These are phyloP conservation scores for Sycophila sp. DNA, from an alignment of 1,140 invertebrate species.

Conservation along the genomic window DNA sequence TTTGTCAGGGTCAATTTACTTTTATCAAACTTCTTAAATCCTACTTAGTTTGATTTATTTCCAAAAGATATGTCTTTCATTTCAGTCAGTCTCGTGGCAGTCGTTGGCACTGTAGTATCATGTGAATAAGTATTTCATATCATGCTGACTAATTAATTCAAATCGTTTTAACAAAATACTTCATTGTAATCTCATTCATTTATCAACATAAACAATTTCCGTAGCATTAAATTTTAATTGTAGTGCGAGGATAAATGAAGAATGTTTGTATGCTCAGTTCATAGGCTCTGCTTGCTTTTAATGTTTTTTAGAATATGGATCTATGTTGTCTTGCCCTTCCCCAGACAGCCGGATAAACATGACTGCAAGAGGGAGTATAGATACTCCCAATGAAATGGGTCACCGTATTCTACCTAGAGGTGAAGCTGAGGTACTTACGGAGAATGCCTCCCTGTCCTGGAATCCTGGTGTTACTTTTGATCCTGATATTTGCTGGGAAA, in stretches of 20 bases:
- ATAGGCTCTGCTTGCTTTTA: conserved; percentile 37
- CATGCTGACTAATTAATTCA: too few species aligned
- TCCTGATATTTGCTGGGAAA: conserved; percentile 76
- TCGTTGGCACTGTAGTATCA: too few species aligned
- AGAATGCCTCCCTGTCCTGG: conserved; percentile 53
- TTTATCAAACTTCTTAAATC: too few species aligned
- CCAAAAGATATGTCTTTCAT: too few species aligned
- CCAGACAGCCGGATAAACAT: conserved; percentile 53
- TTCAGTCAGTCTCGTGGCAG: too few species aligned
- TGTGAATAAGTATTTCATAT: too few species aligned
- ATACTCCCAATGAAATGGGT: conserved; percentile 50
- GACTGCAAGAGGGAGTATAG: conserved; percentile 40
- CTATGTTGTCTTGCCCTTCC: conserved; percentile 62
- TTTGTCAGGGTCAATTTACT: too few species aligned
- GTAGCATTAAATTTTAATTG: background rate
- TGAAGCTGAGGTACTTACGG: conserved; percentile 45
- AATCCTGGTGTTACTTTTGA: conserved; percentile 47
- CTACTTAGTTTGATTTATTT: too few species aligned
- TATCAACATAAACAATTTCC: too few species aligned
- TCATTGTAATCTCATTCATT: too few species aligned
- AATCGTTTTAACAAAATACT: too few species aligned
- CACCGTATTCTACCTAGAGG: conserved; percentile 41
- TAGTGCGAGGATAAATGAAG: background rate
- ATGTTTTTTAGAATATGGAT: conserved; percentile 64
- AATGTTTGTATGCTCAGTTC: conserved; percentile 6